These are phyloP conservation scores for Scomber colias DNA, from an alignment of 2,113 vertebrate species.

Conservation along the genomic window DNA sequence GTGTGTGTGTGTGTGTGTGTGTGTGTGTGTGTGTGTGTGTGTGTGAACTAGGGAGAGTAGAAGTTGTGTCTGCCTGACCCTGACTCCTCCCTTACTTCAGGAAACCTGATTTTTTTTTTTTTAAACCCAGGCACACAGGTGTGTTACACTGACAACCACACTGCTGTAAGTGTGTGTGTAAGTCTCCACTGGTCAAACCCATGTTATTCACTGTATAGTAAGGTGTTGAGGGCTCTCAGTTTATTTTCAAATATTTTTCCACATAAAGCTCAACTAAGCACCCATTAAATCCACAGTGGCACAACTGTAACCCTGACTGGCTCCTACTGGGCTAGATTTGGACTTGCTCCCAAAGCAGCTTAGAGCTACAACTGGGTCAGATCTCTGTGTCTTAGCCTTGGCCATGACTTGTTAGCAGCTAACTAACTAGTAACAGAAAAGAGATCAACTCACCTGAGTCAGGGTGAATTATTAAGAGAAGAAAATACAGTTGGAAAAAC, in stretches of 20 bases:
- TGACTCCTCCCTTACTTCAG: conserved; percentile 40
- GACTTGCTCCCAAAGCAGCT: conserved; percentile 70
- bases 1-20: conserved; percentile 31
- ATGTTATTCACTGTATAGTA: not conserved
- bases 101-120: conserved; percentile 16
- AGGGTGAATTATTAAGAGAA: conserved; percentile 20
- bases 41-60: conserved; percentile 12
- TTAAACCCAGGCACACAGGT: not conserved
- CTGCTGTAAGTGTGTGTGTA: not conserved
- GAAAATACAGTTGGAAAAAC: not conserved
- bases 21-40: conserved; percentile 49
- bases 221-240: conserved; percentile 1
- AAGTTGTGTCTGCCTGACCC: conserved; percentile 27
- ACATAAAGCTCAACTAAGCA: conserved; percentile 33
- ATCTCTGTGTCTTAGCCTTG: conserved; percentile 21
- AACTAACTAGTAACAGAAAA: not conserved
- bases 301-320: conserved; percentile 46
- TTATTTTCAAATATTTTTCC: conserved; percentile 57
- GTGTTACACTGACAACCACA: conserved; percentile 1
- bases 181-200: conserved; percentile 6
- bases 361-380: conserved; percentile 68
- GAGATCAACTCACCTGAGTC: not conserved
- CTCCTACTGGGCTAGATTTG: conserved; percentile 45
- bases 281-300: conserved; percentile 20
- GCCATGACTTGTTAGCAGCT: conserved; percentile 4